Percentiles rank a stretch among this genome's conserved stretches.
These are phyloP conservation scores for Ligdia adustata DNA, from an alignment of 2,888 invertebrate genomes.

Conservation along the genomic window DNA sequence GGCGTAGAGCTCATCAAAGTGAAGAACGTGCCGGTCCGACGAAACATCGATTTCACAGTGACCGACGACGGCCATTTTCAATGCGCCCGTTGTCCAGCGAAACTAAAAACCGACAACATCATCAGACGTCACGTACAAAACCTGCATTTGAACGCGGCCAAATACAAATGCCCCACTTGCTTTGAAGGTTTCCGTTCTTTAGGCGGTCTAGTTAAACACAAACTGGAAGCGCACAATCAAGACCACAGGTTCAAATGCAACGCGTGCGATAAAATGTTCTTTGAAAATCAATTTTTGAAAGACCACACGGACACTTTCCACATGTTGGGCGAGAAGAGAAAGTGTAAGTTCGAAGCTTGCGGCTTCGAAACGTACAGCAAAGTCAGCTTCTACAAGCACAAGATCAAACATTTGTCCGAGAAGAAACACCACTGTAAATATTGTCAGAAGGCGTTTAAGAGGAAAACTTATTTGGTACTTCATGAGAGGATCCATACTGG, in stretches of 20 bases:
- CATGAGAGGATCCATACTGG: conserved; percentile 24
- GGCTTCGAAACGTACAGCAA: not conserved
- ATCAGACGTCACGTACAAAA: not conserved
- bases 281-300: accelerated
- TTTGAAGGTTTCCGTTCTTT: not conserved
- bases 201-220: not conserved
- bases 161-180: conserved; percentile 1
- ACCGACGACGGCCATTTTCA: not conserved
- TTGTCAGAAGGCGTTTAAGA: conserved; percentile 14
- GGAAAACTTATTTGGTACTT: not conserved
- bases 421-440: conserved; percentile 16
- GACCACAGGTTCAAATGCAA: conserved; percentile 13
- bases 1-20: not conserved
- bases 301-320: conserved; percentile 1
- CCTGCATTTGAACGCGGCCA: not conserved
- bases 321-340: conserved; percentile 6
- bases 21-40: not conserved
- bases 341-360: conserved; percentile 6
- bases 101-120: not conserved
- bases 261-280: conserved; percentile 5
- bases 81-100: not conserved
- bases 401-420: not conserved
- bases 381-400: conserved; percentile 3
- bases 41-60: not conserved
- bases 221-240: conserved; percentile 7